A percentile compares a stretch with the other conserved stretches of the same genome.
phyloP scores from a whole-genome alignment of 2,888 invertebrate species.

The Clanis bilineata region DNA sequence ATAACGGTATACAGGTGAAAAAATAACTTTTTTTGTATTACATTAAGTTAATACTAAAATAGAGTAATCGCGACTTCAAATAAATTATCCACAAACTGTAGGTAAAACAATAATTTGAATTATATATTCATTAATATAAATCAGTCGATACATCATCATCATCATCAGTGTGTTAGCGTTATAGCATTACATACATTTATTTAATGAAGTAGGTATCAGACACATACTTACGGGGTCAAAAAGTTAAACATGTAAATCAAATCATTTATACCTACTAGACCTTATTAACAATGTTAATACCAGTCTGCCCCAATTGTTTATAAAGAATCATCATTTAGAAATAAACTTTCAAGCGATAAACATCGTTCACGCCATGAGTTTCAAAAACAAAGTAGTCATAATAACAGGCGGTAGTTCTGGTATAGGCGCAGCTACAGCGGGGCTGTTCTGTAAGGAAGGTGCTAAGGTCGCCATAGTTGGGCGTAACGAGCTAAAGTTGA shows the following conservation, averaged over 20 bases:
- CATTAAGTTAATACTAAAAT: too few relatives aligned
- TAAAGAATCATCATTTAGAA: not conserved
- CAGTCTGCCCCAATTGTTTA: not conserved
- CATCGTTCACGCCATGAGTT: conserved; percentile 29
- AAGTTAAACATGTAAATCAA: not conserved
- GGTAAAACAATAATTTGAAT: not conserved
- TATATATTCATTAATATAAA: too few relatives aligned
- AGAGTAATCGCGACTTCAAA: too few relatives aligned
- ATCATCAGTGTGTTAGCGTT: too few relatives aligned
- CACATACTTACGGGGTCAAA: not conserved
- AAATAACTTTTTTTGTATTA: too few relatives aligned
- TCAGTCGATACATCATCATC: too few relatives aligned
- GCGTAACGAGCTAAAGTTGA: conserved; percentile 41
- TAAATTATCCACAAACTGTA: not conserved
- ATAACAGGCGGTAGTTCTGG: conserved; percentile 55
- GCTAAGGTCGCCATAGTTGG: conserved; percentile 47
- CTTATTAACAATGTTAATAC: not conserved
- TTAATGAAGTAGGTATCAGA: too few relatives aligned
- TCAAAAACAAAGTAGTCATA: conserved; percentile 42
- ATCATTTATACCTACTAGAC: not conserved
- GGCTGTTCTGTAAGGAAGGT: conserved; percentile 44
- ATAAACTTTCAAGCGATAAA: not conserved
- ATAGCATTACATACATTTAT: too few relatives aligned
- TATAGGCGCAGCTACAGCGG: conserved; percentile 52
- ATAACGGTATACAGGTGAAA: conserved; percentile 24